Evolutionary conservation across 2,113 vertebrate genomes (phyloP).

Genomic region (Otus sunia): DNA sequence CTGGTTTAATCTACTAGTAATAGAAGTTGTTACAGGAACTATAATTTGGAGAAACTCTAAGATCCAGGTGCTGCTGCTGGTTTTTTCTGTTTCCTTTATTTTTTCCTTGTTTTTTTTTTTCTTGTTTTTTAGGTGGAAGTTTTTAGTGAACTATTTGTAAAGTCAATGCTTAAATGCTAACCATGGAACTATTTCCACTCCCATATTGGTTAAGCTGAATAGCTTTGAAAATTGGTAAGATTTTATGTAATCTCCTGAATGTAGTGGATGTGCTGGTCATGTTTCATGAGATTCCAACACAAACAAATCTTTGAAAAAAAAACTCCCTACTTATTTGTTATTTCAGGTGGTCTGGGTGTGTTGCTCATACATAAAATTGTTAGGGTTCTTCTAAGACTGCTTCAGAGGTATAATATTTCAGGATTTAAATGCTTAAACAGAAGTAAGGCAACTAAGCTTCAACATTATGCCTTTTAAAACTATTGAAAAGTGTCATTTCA

Average conservation of each 20-base stretch:
- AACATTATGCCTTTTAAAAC: conserved; percentile 18
- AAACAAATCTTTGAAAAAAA: conserved; percentile 46
- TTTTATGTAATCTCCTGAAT: conserved; percentile 15
- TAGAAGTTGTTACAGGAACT: not conserved
- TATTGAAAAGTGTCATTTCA: conserved; percentile 7
- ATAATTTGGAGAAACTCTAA: not conserved
- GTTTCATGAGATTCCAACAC: conserved; percentile 65
- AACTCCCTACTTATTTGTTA: conserved; percentile 55
- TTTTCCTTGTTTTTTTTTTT: not conserved
- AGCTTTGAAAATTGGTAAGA: conserved; percentile 53
- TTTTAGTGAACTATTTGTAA: not conserved
- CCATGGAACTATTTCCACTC: conserved; percentile 5
- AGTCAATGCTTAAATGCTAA: conserved; percentile 13
- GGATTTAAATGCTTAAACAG: conserved; percentile 65
- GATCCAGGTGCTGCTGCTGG: not conserved
- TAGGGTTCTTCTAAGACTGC: conserved; percentile 48
- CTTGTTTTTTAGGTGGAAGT: not conserved
- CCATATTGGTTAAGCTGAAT: conserved; percentile 26
- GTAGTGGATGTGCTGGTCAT: conserved; percentile 28
- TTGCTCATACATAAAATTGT: conserved; percentile 63
- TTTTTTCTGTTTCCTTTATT: not conserved
- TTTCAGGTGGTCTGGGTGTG: conserved; percentile 75
- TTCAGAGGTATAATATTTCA: conserved; percentile 63
- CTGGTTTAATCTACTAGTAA: not conserved
- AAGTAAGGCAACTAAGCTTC: conserved; percentile 26